These are phyloP conservation scores for Potamarius usumacintae DNA, from an alignment of 2,113 vertebrate species.

Conservation along the genomic window DNA sequence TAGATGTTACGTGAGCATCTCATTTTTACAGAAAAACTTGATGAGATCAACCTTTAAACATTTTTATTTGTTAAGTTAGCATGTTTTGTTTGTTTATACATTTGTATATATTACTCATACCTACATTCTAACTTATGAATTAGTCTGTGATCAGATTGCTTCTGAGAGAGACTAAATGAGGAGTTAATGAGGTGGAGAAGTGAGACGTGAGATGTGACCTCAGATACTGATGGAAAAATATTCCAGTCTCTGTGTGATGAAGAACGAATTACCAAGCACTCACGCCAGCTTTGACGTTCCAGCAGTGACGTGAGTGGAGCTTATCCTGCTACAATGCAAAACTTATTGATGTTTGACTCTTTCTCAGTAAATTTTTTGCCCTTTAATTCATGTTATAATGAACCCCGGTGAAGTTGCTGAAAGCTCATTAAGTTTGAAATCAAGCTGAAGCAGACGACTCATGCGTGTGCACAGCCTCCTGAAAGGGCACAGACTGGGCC, in stretches of 20 bases:
- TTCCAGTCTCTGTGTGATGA: neutral
- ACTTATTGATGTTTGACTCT: neutral
- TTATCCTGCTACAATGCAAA: neutral
- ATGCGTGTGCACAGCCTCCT: neutral
- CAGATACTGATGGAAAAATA: neutral
- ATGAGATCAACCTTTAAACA: no score
- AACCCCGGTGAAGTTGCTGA: neutral
- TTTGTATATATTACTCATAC: no score
- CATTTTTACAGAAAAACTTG: neutral
- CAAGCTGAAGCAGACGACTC: neutral
- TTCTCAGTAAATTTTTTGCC: neutral
- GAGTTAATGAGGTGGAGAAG: neutral
- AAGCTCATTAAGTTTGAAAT: conserved; percentile 22
- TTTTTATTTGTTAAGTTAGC: neutral
- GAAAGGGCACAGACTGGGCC: conserved; percentile 4
- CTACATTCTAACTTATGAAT: neutral
- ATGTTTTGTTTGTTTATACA: neutral
- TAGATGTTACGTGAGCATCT: neutral
- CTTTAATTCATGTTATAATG: conserved; percentile 3
- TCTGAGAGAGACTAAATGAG: neutral
- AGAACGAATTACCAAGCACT: neutral
- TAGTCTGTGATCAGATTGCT: neutral
- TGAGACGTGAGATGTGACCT: neutral
- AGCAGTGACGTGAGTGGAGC: neutral
- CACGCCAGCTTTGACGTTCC: neutral